These are phyloP conservation scores for Botia kubotai DNA, from an alignment of 2,797 vertebrate species.

Conservation along the genomic window DNA sequence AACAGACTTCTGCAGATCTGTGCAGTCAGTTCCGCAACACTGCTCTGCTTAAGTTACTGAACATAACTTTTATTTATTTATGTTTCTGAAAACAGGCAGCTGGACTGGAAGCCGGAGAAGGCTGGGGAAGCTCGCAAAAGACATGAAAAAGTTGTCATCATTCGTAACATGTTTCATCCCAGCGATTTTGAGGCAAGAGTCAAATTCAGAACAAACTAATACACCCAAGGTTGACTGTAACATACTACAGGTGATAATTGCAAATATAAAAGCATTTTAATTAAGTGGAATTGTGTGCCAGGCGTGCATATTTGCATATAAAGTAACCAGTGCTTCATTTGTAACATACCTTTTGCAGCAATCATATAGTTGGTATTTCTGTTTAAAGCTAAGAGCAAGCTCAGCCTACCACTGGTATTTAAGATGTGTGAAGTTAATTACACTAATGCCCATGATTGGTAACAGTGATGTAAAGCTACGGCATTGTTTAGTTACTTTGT, in stretches of 20 bases:
- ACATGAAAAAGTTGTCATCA: constrained; percentile 91
- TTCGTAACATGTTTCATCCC: constrained; percentile 98
- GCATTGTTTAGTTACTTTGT: constrained; percentile 16
- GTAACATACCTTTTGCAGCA: not conserved
- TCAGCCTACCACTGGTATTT: constrained; percentile 15
- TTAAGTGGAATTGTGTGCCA: not conserved
- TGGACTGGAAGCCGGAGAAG: constrained; percentile 97
- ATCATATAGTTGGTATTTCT: not conserved
- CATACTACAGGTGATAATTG: not conserved
- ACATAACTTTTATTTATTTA: constrained; percentile 17
- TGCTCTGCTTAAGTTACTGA: not conserved
- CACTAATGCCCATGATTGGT: constrained; percentile 2
- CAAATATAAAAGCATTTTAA: not conserved
- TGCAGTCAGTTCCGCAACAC: not conserved
- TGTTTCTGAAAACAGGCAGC: constrained; percentile 78
- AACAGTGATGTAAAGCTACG: not conserved
- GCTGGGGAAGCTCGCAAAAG: constrained; percentile 82
- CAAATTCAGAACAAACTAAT: not conserved
- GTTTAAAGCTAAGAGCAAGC: not conserved
- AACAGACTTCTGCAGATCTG: not conserved
- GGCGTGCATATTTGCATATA: not conserved
- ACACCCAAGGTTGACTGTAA: not conserved
- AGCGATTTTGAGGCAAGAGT: constrained; percentile 91
- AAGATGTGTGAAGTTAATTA: constrained; percentile 13
- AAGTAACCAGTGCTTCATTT: not conserved